Evolutionary conservation across 2,113 vertebrate species (phyloP).

Genomic region (Semnornis frantzii): DNA sequence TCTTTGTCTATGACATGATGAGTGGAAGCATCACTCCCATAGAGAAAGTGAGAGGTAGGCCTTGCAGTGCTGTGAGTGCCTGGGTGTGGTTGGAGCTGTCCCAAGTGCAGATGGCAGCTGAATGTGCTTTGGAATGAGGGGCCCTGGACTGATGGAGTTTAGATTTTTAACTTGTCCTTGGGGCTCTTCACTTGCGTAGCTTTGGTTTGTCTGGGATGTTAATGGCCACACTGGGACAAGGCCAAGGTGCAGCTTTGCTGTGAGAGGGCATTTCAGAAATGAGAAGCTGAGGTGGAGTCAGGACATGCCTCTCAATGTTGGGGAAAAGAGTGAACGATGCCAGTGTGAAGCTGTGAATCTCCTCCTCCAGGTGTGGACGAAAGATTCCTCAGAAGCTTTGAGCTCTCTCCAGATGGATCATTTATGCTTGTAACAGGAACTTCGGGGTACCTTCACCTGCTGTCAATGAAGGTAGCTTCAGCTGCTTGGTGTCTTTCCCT

Average conservation of each 20-base stretch:
- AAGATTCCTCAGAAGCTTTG: constrained; percentile 84
- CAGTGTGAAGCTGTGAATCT: background rate
- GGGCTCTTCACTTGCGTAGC: background rate
- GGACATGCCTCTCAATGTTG: background rate
- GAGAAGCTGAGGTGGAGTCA: background rate
- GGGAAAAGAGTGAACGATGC: background rate
- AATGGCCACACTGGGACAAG: background rate
- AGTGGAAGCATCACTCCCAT: constrained; percentile 86
- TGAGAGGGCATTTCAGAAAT: background rate
- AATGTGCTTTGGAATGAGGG: background rate
- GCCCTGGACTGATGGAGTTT: background rate
- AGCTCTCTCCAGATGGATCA: constrained; percentile 88
- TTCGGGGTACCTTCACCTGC: constrained; percentile 88
- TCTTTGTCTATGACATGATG: constrained; percentile 98
- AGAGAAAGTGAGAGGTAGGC: constrained; percentile 83
- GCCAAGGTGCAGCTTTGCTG: background rate
- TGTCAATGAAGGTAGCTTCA: constrained; percentile 88
- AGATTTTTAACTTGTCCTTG: background rate
- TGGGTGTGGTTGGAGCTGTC: background rate
- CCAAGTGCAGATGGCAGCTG: background rate
- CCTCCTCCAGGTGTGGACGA: constrained; percentile 86
- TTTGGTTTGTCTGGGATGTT: background rate
- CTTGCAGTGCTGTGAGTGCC: background rate
- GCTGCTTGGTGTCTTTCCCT: background rate
- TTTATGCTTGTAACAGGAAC: constrained; percentile 88